Evolutionary conservation across 2,113 vertebrate species (phyloP).

Genomic region (Ursus arctos): DNA sequence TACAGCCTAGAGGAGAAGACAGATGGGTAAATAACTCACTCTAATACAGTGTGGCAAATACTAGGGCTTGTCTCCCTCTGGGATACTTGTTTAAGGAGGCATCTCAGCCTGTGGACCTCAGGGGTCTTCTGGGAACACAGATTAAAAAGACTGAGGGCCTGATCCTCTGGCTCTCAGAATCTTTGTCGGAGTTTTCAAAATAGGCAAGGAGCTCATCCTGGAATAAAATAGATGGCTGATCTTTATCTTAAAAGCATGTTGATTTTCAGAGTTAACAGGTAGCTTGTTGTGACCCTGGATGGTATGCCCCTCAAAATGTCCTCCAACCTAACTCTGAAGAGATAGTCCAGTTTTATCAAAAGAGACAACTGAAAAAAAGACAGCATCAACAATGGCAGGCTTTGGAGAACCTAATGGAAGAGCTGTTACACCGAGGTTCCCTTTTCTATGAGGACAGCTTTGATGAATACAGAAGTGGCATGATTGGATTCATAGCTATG

Average conservation of each 20-base stretch:
- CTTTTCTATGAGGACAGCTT: neutral
- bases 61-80: neutral
- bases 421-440: neutral
- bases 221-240: neutral
- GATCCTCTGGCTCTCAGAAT: neutral
- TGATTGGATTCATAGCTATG: too few species aligned
- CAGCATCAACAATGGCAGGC: neutral
- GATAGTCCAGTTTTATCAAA: neutral
- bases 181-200: conserved; percentile 6
- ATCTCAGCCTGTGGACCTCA: neutral
- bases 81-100: neutral
- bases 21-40: neutral
- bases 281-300: neutral
- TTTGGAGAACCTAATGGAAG: neutral
- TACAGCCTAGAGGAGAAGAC: neutral
- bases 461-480: neutral
- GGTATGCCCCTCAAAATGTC: neutral
- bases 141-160: neutral
- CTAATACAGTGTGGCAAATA: neutral
- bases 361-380: neutral
- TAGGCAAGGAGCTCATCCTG: neutral
- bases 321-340: neutral
- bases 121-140: neutral
- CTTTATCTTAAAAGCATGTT: neutral
- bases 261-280: conserved; percentile 15